These are phyloP conservation scores for Pogonognathellus flavescens DNA, from an alignment of 1,140 invertebrate genomes.

Conservation along the genomic window DNA sequence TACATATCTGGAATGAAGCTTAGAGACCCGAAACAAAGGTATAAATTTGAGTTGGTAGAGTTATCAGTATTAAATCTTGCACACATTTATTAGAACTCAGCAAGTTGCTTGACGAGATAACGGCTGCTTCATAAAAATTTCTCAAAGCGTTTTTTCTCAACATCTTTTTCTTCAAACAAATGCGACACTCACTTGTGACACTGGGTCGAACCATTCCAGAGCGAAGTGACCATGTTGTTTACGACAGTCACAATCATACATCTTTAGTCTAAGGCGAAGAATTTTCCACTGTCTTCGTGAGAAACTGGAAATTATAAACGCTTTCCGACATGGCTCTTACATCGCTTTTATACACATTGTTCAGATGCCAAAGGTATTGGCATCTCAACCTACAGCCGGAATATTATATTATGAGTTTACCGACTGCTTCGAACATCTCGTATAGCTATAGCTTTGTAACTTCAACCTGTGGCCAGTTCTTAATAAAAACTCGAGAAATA, in stretches of 20 bases:
- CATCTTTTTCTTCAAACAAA: slow-evolving; percentile 56
- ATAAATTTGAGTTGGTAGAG: not conserved
- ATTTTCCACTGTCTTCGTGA: slow-evolving; percentile 61
- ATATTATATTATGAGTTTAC: no score
- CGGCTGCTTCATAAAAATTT: slow-evolving; percentile 58
- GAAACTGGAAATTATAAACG: slow-evolving; percentile 64
- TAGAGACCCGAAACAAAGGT: no score
- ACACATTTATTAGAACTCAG: slow-evolving; percentile 62
- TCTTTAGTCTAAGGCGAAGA: slow-evolving; percentile 63
- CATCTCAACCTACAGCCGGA: no score
- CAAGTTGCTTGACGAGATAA: slow-evolving; percentile 62
- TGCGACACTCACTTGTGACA: slow-evolving; percentile 49
- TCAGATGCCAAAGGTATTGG: slow-evolving; percentile 43
- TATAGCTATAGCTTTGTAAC: no score
- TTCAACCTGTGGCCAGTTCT: no score
- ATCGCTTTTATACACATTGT: slow-evolving; percentile 55
- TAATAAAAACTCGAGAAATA: no score
- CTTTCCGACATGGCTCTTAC: slow-evolving; percentile 56
- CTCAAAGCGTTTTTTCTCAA: slow-evolving; percentile 39
- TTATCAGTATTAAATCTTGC: slow-evolving; percentile 62
- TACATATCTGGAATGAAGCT: no score
- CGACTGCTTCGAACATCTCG: no score
- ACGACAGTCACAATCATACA: slow-evolving; percentile 59
- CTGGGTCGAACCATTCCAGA: slow-evolving; percentile 43
- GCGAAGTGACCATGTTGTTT: slow-evolving; percentile 52